phyloP scores from a whole-genome alignment of 1,140 invertebrate genomes.

The Laodelphax striatellus region DNA sequence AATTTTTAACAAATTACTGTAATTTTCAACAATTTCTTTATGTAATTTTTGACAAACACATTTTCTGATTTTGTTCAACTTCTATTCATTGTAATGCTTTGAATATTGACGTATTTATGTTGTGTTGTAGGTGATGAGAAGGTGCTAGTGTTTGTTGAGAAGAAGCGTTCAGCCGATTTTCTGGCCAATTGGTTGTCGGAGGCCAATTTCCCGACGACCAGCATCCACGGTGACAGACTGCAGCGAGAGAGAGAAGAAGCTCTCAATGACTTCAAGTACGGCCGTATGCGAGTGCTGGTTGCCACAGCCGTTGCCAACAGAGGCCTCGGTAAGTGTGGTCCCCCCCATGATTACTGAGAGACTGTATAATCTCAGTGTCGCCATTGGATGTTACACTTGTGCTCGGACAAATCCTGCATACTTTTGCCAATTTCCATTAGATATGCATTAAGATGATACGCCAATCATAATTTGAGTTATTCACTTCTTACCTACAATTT shows the following conservation, averaged over 20 bases:
- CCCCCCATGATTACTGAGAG: neutral
- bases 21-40: too few relatives aligned
- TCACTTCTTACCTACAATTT: too few relatives aligned
- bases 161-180: constrained; percentile 81
- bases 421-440: too few relatives aligned
- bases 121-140: constrained; percentile 32
- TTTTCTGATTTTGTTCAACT: too few relatives aligned
- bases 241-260: constrained; percentile 85
- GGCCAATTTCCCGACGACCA: constrained; percentile 59
- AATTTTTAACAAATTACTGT: too few relatives aligned
- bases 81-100: too few relatives aligned
- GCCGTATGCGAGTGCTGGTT: constrained; percentile 64
- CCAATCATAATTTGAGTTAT: too few relatives aligned
- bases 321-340: constrained; percentile 49
- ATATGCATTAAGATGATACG: too few relatives aligned
- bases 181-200: constrained; percentile 63
- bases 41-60: too few relatives aligned
- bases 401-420: too few relatives aligned
- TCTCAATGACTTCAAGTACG: constrained; percentile 66
- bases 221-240: constrained; percentile 85
- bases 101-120: constrained; percentile 9
- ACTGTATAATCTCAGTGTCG: too few relatives aligned
- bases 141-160: constrained; percentile 82
- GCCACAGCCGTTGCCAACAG: constrained; percentile 89
- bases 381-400: too few relatives aligned